Evolutionary conservation across 2,113 vertebrate species (phyloP).

Genomic region (Chrysemys picta): DNA sequence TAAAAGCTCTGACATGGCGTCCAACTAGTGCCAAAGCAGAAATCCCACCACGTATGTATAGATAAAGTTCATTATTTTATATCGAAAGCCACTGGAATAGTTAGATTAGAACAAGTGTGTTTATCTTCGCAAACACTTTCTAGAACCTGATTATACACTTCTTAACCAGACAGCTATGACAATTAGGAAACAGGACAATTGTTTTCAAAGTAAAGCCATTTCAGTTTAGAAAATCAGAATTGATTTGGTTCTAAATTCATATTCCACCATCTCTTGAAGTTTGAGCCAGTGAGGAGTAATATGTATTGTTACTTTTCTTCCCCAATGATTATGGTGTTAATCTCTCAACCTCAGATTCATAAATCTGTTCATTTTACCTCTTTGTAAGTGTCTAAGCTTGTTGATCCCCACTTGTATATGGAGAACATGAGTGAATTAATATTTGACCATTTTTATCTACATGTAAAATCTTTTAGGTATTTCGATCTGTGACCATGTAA

Average conservation of each 20-base stretch:
- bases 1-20: conserved; percentile 52
- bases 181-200: accelerated
- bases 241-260: background rate
- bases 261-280: background rate
- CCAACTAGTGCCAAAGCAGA: conserved; percentile 69
- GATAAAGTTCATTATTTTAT: background rate
- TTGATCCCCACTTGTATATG: background rate
- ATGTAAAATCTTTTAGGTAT: background rate
- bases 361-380: background rate
- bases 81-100: background rate
- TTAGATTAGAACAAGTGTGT: background rate
- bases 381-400: background rate
- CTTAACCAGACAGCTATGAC: background rate
- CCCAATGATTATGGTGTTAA: background rate
- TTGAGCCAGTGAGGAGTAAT: background rate
- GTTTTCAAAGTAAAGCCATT: background rate
- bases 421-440: background rate
- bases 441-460: background rate
- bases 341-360: background rate
- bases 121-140: background rate
- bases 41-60: conserved; percentile 78
- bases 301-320: background rate
- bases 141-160: background rate
- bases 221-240: background rate
- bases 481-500: background rate